Evolutionary conservation across 2,888 invertebrate genomes (phyloP), one percentile per base, ranked within the genome.

Genomic region (Diaphora mendica): DNA sequence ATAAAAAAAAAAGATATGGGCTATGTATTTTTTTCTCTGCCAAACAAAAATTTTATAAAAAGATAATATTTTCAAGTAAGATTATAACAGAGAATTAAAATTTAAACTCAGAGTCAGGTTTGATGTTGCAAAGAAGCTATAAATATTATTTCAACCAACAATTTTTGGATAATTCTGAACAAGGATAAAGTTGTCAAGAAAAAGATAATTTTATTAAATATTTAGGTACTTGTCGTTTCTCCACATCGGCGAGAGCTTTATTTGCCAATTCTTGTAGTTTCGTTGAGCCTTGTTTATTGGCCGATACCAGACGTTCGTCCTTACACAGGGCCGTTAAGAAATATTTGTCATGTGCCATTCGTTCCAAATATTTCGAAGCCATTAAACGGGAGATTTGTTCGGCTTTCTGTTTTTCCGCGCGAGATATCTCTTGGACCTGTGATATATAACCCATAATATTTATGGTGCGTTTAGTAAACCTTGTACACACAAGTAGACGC

Each of bases 331-430:
- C 89, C 68, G 88, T 92, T 78, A 95, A 90, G 82, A 95, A 95
- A 89, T 95, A 90, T 90, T 95, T 95, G 88, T 95, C 95, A 82
- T 95, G 93, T 70, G 95, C 94, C 95, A 95, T 95, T 87, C 93
- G 90, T 81, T 93, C 92, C 87, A 95, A 91, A 90, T 95, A 95
- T 88, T 94, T 94, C 69, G 94, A 94, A 70, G 94, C 92, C 94
- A 95, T 94, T 88, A 95, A 85, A 68, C 94, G 91, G 74, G 92
- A 92, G 83, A 93, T 93, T 87, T 92, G 91, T 74, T 92, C 87
- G 69, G 88, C 83, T 83, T 87, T 92, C 76, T 94, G 94, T 87
- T 92, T 92, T 87, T 94, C 93, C 72, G 92, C 89, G 23, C 90
- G 90, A 72, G 94, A 92, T 86, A 93, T 90, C 88, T 94, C 94